Conservation (phyloP, 2,797 vertebrate species). For the Pachyuromys duprasi region DNA sequence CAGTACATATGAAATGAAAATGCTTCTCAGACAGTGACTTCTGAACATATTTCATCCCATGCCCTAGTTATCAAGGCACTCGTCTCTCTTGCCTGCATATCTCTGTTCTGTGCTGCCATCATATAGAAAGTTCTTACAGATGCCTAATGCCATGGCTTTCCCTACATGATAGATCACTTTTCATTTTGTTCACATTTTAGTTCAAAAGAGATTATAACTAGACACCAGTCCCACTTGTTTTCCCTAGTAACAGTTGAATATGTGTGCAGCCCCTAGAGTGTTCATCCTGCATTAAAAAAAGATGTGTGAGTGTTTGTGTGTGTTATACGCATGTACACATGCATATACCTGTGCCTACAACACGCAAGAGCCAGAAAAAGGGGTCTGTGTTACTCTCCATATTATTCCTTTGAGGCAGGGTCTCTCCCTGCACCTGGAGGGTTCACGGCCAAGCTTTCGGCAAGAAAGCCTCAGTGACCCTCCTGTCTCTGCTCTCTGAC, state of each 20-base stretch:
- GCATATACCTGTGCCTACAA: background rate
- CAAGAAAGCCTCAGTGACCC: background rate
- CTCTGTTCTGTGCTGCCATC: background rate
- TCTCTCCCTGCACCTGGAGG: background rate
- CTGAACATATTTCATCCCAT: background rate
- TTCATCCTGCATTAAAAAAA: background rate
- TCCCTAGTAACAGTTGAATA: background rate
- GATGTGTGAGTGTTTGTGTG: background rate
- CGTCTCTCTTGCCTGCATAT: background rate
- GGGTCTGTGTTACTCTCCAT: background rate
- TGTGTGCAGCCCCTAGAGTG: background rate
- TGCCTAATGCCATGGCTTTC: background rate
- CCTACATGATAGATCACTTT: background rate
- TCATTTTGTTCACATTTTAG: constrained; percentile 8
- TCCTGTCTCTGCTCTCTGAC: background rate
- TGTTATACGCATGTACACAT: background rate
- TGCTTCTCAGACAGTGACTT: constrained; percentile 31
- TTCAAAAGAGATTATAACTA: background rate
- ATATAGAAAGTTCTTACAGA: background rate
- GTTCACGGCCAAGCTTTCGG: background rate
- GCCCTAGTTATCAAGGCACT: background rate
- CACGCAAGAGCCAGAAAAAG: background rate
- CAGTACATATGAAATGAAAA: background rate
- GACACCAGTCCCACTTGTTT: background rate
- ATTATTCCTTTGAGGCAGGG: background rate